Evolutionary conservation across 2,113 vertebrate genomes (phyloP), one percentile per base, ranked within the genome.

Genomic region (Telmatochromis sp.): DNA sequence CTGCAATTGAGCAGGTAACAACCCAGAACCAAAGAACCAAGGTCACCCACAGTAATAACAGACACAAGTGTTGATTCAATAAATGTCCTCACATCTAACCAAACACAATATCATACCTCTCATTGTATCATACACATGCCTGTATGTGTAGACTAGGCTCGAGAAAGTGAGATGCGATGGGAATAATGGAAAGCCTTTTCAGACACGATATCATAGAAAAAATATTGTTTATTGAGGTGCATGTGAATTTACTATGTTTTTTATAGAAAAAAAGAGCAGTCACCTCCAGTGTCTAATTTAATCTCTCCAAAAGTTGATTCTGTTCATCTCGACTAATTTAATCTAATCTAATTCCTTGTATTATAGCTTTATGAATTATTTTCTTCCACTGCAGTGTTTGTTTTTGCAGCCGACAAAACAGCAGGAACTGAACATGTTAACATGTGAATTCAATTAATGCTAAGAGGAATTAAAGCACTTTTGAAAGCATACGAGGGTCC

Each of bases 101-200:
- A 57, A 57, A 28, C 54, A 57, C 12, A 0, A 57, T 26, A 5
- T 57, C 12, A 57, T 57, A 57, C 1, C 54, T 57, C 0, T 57
- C 7, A 8, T 0, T 55, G 53, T 55, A 57, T 57, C 0, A 57
- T 57, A 57, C 21, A 57, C 21, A 57, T 57, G 0, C 54, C 54
- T 55, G 21, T 13, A 26, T 55, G 0, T 54, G 10, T 26, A 26
- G 53, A 55, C 21, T 55, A 55, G 6, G 6, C 53, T 23, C 53
- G 0, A 23, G 6, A 23, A 55, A 26, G 21, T 55, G 21, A 55
- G 11, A 55, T 7, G 0, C 0, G 6, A 55, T 55, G 54, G 53
- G 53, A 55, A 55, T 55, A 55, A 55, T 55, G 54, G 54, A 57
- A 57, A 26, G 1, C 2, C 11, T 55, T 55, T 55, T 55, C 21